Evolutionary conservation across 1,140 invertebrate species (phyloP).

Genomic region (Diorhabda elongata): DNA sequence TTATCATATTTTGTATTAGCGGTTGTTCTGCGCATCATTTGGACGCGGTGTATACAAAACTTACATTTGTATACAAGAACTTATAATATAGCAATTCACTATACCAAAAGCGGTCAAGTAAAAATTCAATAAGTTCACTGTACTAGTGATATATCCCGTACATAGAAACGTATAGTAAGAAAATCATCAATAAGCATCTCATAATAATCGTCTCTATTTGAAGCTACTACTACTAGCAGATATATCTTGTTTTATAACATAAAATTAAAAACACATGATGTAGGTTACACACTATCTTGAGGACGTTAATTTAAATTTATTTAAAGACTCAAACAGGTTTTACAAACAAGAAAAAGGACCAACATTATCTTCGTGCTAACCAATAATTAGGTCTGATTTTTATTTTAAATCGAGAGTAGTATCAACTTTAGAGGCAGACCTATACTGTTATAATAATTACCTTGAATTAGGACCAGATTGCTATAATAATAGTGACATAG

Average conservation of each 20-base stretch:
- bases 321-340: constrained; percentile 16
- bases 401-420: constrained; percentile 16
- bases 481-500: constrained; percentile 2
- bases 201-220: background rate
- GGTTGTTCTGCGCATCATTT: no score
- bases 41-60: no score
- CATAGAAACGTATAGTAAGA: no score
- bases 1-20: no score
- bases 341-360: constrained; percentile 15
- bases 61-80: no score
- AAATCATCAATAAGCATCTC: background rate
- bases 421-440: constrained; percentile 13
- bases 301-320: constrained; percentile 13
- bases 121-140: no score
- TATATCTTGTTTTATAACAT: constrained; percentile 6
- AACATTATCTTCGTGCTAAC: constrained; percentile 10
- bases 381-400: constrained; percentile 15
- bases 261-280: constrained; percentile 15
- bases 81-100: no score
- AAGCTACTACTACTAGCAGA: constrained; percentile 11
- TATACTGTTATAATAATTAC: constrained; percentile 3
- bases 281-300: constrained; percentile 12
- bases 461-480: background rate
- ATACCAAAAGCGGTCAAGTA: no score
- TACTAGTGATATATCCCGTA: no score